phyloP scores from a whole-genome alignment of 2,113 vertebrate species.

The cat (Felis catus) region F.catus_Fca126_mat1.0 CM031421.1:73730001-73730500 shows the following conservation, averaged over 20 bases:
- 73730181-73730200: not conserved
- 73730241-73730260: not conserved
- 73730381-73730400: too few species aligned
- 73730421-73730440: too few species aligned
- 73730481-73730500: too few species aligned
- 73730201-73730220: not conserved
- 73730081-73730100: not conserved
- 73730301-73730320: not conserved
- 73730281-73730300: not conserved
- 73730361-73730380: too few species aligned
- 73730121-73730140: not conserved
- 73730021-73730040: not conserved
- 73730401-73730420: too few species aligned
- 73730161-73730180: not conserved
- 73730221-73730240: not conserved
- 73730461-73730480: too few species aligned
- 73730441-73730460: too few species aligned
- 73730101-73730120: not conserved
- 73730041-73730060: not conserved
- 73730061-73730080: not conserved
- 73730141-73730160: not conserved
- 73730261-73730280: not conserved
- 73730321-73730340: too few species aligned
- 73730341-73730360: too few species aligned
- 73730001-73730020: not conserved